Evolutionary conservation across 2,797 vertebrate species (phyloP).

Genomic region (Apogon talboti): DNA sequence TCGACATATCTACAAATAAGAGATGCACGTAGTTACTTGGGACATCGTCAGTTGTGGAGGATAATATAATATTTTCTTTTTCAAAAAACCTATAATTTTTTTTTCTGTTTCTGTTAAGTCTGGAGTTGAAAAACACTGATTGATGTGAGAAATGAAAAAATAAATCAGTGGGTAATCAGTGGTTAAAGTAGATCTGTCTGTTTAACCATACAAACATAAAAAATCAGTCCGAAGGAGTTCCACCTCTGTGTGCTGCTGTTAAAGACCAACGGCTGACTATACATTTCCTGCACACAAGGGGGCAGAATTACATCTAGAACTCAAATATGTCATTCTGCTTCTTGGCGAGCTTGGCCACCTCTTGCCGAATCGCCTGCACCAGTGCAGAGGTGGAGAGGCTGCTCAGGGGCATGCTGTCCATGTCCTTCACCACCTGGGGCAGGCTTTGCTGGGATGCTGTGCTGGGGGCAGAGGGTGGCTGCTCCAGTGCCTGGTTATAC

Average conservation of each 20-base stretch:
- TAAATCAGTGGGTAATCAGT: slow-evolving; percentile 43
- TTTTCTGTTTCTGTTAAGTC: slow-evolving; percentile 49
- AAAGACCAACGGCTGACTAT: slow-evolving; percentile 33
- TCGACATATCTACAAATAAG: slow-evolving; percentile 72
- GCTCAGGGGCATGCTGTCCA: slow-evolving; percentile 89
- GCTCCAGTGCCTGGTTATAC: slow-evolving; percentile 90
- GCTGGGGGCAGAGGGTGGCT: slow-evolving; percentile 75
- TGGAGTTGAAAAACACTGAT: slow-evolving; percentile 58
- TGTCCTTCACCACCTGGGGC: slow-evolving; percentile 81
- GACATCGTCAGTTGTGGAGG: slow-evolving; percentile 67
- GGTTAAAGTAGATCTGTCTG: slow-evolving; percentile 62
- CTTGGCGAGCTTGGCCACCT: slow-evolving; percentile 97
- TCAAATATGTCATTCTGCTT: slow-evolving; percentile 98
- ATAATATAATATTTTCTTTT: slow-evolving; percentile 46
- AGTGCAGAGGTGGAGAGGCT: slow-evolving; percentile 96
- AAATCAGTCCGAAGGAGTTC: slow-evolving; percentile 68
- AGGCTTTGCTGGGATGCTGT: slow-evolving; percentile 90
- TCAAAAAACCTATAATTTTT: slow-evolving; percentile 40
- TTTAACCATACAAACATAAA: slow-evolving; percentile 79
- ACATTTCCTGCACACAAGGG: slow-evolving; percentile 38
- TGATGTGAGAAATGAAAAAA: slow-evolving; percentile 53
- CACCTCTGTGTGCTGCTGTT: slow-evolving; percentile 39
- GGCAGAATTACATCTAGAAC: slow-evolving; percentile 87
- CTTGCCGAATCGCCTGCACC: slow-evolving; percentile 96
- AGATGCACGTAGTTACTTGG: slow-evolving; percentile 58